Base-by-base conservation (phyloP, 92 coral and sea anemone species). In the Palythoa grandiflora region DNA sequence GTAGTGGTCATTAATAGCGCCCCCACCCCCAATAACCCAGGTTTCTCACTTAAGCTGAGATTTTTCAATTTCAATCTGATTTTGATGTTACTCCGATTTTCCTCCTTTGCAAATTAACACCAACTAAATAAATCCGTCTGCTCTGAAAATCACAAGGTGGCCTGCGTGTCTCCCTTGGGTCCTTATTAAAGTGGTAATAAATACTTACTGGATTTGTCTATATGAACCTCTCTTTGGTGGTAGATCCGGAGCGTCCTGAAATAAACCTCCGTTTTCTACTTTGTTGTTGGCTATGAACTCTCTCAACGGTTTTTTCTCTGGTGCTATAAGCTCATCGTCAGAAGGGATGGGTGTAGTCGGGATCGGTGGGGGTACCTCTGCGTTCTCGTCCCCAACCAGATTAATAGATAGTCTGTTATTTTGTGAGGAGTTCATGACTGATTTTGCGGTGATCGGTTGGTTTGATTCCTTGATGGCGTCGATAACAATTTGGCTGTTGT, bases 271-370 rank as follows among this genome's bases (percentile, higher is more conserved):
- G 15, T 81, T 81, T 68, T 81, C 86, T 28, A 13, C 51, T n/a
- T 71, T 53, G 50, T 71, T 87, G 86, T 84, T 91, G 6, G 81
- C 80, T 36, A 91, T 73, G 36, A 94, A 93, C 59, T 91, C 94
- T 47, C 94, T 91, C 37, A 91, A 88, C 1, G 96, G 96, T 52
- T 89, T 92, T 72, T 84, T 88, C 28, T 88, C 79, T 3, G 89
- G 94, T 8, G 87, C 85, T 20, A 87, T 91, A 36, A 77, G 87
- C 10, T 97, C 98, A 44, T 95, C 98, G 75, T 95, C 99, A 53
- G 98, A 95, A 53, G 99, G 99, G 50, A 97, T 85, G 60, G 99
- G 97, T 38, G 98, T 95, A 71, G 97, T 95, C 16, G 98, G 99
- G 73, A 97, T 50, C 3, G 99, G 98, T 1, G 99, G 99, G n/a